These are phyloP conservation scores for Tetragonula carbonaria DNA, from an alignment of 2,888 invertebrate genomes.

Conservation along the genomic window DNA sequence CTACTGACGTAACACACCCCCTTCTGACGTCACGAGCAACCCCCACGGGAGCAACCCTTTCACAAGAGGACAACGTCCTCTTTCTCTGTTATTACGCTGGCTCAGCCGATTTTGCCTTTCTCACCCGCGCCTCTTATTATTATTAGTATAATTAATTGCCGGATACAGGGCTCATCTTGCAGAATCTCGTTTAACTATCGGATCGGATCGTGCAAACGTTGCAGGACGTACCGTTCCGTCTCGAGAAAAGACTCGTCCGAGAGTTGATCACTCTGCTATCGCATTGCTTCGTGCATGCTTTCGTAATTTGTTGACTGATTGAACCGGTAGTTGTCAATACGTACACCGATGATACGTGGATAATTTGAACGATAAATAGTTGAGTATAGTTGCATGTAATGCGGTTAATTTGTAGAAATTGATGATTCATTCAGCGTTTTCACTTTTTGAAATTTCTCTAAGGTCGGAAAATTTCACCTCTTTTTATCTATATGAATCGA, in stretches of 20 bases:
- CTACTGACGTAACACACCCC: slow-evolving; percentile 75
- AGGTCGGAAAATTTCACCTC: too few relatives aligned
- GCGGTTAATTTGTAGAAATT: too few relatives aligned
- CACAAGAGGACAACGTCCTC: slow-evolving; percentile 62
- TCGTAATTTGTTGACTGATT: neutral
- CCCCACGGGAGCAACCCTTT: slow-evolving; percentile 53
- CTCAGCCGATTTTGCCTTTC: neutral
- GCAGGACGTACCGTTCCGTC: neutral
- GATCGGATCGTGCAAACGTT: neutral
- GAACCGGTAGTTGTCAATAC: neutral
- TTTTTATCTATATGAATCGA: too few relatives aligned
- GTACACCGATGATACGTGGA: neutral
- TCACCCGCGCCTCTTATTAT: neutral
- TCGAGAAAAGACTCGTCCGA: neutral
- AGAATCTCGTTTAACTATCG: neutral
- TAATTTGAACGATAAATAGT: neutral
- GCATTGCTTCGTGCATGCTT: neutral
- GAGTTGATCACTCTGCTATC: neutral
- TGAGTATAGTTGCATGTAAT: too few relatives aligned
- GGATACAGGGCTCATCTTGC: neutral
- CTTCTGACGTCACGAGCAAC: slow-evolving; percentile 74
- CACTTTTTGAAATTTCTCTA: too few relatives aligned
- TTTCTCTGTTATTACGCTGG: neutral
- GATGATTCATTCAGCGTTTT: too few relatives aligned
- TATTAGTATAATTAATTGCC: slow-evolving; percentile 9